These are phyloP conservation scores for Papilio xuthus DNA, from an alignment of 1,140 invertebrate species.

Conservation along the genomic window DNA sequence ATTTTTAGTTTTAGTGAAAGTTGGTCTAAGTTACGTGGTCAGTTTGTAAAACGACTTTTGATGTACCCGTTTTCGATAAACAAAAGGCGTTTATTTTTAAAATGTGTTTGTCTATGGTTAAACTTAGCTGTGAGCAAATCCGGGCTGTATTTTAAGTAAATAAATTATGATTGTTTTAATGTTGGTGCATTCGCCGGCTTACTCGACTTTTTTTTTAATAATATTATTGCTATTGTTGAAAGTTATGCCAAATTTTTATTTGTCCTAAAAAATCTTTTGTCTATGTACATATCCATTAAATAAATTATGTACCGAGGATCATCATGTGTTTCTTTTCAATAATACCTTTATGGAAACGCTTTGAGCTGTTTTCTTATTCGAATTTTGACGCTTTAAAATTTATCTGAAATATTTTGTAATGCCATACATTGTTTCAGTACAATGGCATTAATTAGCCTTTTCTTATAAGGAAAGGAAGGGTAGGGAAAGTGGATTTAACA, in stretches of 20 bases:
- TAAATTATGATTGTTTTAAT: constrained; percentile 63
- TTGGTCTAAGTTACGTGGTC: constrained; percentile 56
- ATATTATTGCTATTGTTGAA: constrained; percentile 76
- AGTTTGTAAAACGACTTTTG: constrained; percentile 52
- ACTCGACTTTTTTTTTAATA: constrained; percentile 58
- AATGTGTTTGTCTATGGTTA: background rate
- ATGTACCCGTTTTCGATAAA: constrained; percentile 43
- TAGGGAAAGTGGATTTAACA: too few relatives aligned
- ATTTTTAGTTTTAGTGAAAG: constrained; percentile 62
- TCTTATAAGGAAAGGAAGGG: too few relatives aligned
- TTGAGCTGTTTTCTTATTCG: too few relatives aligned
- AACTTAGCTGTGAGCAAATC: constrained; percentile 27
- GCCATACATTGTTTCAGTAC: too few relatives aligned
- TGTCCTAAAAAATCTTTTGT: constrained; percentile 72
- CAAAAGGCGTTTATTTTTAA: constrained; percentile 43
- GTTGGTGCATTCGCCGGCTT: constrained; percentile 74
- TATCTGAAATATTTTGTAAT: too few relatives aligned
- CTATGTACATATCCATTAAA: constrained; percentile 80
- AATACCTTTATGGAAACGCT: background rate
- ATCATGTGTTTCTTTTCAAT: constrained; percentile 51
- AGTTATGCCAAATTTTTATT: constrained; percentile 79
- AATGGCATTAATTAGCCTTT: too few relatives aligned
- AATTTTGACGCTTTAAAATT: too few relatives aligned
- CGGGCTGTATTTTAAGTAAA: constrained; percentile 42
- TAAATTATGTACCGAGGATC: constrained; percentile 79